Evolutionary conservation across 2,888 invertebrate genomes (phyloP).

Genomic region (Smittia sp.): DNA sequence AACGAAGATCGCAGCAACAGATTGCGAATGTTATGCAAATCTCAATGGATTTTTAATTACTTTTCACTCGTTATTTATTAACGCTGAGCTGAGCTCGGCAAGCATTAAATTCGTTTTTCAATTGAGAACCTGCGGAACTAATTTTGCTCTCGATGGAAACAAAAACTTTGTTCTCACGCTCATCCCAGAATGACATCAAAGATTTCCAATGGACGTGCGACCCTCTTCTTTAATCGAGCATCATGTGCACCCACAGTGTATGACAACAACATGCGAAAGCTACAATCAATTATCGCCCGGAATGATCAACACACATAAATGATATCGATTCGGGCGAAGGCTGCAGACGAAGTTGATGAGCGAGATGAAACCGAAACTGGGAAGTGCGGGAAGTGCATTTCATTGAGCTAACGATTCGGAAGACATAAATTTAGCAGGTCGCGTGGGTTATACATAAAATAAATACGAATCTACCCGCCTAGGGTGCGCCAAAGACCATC

Average conservation of each 20-base stretch:
- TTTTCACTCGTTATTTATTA: slow-evolving; percentile 28
- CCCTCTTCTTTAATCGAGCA: not conserved
- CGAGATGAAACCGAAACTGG: not conserved
- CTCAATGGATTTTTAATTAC: slow-evolving; percentile 24
- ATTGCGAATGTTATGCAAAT: not conserved
- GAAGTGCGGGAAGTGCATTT: slow-evolving; percentile 27
- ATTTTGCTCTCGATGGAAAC: not conserved
- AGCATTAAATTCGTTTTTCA: too few relatives aligned
- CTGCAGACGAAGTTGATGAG: not conserved
- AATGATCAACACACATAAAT: not conserved
- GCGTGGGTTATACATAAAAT: slow-evolving; percentile 24
- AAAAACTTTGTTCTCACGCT: not conserved
- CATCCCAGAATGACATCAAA: slow-evolving; percentile 1
- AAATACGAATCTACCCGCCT: not conserved
- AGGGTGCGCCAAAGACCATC: not conserved
- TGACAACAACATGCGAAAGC: not conserved
- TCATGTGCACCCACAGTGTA: slow-evolving; percentile 7
- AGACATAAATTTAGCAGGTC: slow-evolving; percentile 35
- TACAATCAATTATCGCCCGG: slow-evolving; percentile 12
- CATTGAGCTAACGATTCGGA: slow-evolving; percentile 12
- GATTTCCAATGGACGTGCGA: not conserved
- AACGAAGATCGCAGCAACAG: not conserved
- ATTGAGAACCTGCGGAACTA: too few relatives aligned
- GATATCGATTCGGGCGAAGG: not conserved
- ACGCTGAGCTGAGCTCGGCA: not conserved